Conservation (phyloP, 2,797 vertebrate genomes). For the Thamnophis elegans region DNA sequence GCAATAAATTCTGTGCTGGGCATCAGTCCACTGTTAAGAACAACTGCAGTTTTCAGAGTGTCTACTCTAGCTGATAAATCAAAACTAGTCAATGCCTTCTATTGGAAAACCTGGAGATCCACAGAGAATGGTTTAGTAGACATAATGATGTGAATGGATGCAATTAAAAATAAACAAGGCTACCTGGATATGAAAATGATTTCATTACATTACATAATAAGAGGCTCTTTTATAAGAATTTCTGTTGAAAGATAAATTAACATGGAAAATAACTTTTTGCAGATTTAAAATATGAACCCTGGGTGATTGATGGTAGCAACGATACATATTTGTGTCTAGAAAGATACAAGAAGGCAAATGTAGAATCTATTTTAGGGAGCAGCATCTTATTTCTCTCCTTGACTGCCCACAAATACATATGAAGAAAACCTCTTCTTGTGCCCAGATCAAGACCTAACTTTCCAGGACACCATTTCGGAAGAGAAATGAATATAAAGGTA, state of each 20-base stretch:
- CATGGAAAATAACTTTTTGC: not conserved
- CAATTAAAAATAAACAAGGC: not conserved
- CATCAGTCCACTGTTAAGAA: not conserved
- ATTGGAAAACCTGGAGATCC: not conserved
- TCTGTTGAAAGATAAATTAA: not conserved
- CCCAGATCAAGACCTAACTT: not conserved
- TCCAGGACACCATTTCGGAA: not conserved
- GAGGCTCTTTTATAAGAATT: not conserved
- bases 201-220: not conserved
- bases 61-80: not conserved
- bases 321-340: not conserved
- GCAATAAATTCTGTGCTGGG: not conserved
- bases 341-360: not conserved
- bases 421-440: not conserved
- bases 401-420: not conserved
- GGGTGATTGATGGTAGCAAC: not conserved
- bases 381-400: not conserved
- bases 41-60: not conserved
- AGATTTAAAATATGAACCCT: not conserved
- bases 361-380: not conserved
- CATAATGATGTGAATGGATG: not conserved
- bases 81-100: not conserved
- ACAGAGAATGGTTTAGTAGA: not conserved
- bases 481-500: not conserved
- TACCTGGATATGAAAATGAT: not conserved